phyloP scores from a whole-genome alignment of 2,113 vertebrate species.

The Marmota flaviventris region DNA sequence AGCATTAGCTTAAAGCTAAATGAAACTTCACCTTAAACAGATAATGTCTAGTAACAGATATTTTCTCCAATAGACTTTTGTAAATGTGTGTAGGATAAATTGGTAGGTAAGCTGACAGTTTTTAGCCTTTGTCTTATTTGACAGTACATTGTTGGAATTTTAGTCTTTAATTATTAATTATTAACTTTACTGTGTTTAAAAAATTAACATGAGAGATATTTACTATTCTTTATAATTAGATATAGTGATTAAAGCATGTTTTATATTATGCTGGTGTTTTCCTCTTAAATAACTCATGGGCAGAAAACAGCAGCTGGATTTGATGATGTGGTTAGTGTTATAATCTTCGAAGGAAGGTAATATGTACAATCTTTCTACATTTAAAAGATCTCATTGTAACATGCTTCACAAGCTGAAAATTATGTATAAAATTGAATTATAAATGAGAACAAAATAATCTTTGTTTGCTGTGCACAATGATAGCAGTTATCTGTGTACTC shows the following conservation, averaged over 20 bases:
- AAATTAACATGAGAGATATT: slow-evolving; percentile 60
- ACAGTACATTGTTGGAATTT: slow-evolving; percentile 7
- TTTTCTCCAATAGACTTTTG: slow-evolving; percentile 3
- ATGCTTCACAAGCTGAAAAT: neutral
- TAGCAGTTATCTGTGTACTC: neutral
- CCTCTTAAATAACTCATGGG: slow-evolving; percentile 55
- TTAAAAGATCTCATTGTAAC: slow-evolving; percentile 14
- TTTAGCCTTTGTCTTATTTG: neutral
- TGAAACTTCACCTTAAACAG: slow-evolving; percentile 3
- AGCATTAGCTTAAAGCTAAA: slow-evolving; percentile 17
- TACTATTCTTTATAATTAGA: slow-evolving; percentile 54
- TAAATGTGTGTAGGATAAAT: neutral
- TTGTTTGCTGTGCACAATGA: neutral
- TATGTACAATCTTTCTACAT: neutral
- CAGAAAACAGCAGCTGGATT: neutral
- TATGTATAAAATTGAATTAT: slow-evolving; percentile 29
- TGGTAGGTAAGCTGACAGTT: neutral
- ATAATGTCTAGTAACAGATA: neutral
- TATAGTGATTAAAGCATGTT: slow-evolving; percentile 38
- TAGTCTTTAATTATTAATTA: slow-evolving; percentile 42
- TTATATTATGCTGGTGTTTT: slow-evolving; percentile 40
- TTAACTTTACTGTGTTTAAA: slow-evolving; percentile 60
- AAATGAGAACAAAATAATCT: neutral
- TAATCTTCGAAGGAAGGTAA: slow-evolving; percentile 32
- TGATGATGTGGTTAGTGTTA: neutral